phyloP scores from a whole-genome alignment of 2,113 vertebrate genomes.

The Poeciliopsis prolifica region DNA sequence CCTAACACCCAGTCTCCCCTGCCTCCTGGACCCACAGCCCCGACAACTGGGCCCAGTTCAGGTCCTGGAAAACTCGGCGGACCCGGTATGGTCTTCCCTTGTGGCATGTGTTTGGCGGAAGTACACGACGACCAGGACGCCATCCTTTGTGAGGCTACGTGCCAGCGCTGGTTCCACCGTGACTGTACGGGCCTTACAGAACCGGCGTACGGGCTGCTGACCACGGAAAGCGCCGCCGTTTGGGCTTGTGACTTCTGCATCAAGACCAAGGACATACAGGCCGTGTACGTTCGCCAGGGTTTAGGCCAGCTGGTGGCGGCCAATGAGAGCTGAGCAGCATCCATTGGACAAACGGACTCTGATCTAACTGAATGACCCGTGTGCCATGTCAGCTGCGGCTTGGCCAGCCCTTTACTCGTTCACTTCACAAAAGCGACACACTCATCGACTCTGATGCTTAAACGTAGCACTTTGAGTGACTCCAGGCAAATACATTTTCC shows the following conservation, averaged over 20 bases:
- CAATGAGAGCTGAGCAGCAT: slow-evolving; percentile 87
- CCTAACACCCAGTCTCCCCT: slow-evolving; percentile 81
- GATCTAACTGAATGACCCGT: slow-evolving; percentile 42
- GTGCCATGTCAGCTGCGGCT: slow-evolving; percentile 56
- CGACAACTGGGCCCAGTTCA: slow-evolving; percentile 72
- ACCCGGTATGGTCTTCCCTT: slow-evolving; percentile 89
- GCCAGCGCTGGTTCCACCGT: slow-evolving; percentile 97
- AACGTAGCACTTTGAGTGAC: slow-evolving; percentile 75
- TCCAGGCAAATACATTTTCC: slow-evolving; percentile 40
- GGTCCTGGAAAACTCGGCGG: slow-evolving; percentile 78
- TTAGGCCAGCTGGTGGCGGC: slow-evolving; percentile 95
- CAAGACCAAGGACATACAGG: slow-evolving; percentile 99
- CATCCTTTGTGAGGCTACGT: slow-evolving; percentile 95
- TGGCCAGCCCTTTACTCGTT: slow-evolving; percentile 69
- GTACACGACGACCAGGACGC: slow-evolving; percentile 97
- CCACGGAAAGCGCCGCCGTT: slow-evolving; percentile 91
- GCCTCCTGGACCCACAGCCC: slow-evolving; percentile 70
- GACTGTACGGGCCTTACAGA: slow-evolving; percentile 97
- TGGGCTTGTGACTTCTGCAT: slow-evolving; percentile 99
- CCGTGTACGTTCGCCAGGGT: slow-evolving; percentile 93
- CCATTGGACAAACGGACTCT: slow-evolving; percentile 19
- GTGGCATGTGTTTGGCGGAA: slow-evolving; percentile 91
- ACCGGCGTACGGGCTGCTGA: slow-evolving; percentile 94
- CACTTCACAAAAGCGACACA: slow-evolving; percentile 56
- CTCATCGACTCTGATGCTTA: slow-evolving; percentile 64